Base-by-base conservation (phyloP, 2,113 vertebrate species). In the Tachuris rubrigastra region DNA sequence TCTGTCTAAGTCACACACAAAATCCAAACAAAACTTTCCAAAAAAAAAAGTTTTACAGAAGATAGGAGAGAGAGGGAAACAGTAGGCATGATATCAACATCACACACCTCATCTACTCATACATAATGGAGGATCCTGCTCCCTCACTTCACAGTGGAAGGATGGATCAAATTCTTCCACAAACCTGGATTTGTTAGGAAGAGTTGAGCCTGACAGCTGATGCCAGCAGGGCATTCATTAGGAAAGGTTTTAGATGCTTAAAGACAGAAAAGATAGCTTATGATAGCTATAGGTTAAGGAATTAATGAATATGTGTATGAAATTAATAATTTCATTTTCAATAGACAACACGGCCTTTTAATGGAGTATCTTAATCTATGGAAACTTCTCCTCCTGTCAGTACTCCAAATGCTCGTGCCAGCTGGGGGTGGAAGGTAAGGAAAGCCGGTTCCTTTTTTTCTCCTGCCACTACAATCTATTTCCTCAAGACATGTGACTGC, bases 401-500 rank as follows among this genome's bases (percentile, higher is more conserved):
- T 25, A 85, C 56, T 27, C 78, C 55, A 95, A 88, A n/a, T 24
- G 23, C n/a, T 88, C 3, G 0, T 71, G 83, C 33, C 71, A 81
- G 44, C 47, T 68, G 22, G 5, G 10, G 17, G 2, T 67, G 60
- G 83, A 77, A 87, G 60, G 56, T 72, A 47, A 95, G 73, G 30
- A 72, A 90, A 93, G 55, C 44, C 1, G 0, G 55, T 31, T 80
- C 35, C 24, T 68, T 95, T 89, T 82, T 76, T 39, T 4, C 50
- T 85, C 21, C 59, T 84, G 65, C 67, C 69, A 68, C 79, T 81
- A 60, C 60, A 46, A 41, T 75, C 76, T 81, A 67, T 94, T 83
- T 78, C 65, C 75, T 74, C 68, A 89, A 86, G 83, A 93, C 82
- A 95, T 60, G 83, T 81, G 87, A 77, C 90, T 86, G 68, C 69